Evolutionary conservation across 2,113 vertebrate species (phyloP).

Genomic region (Eleginops maclovinus): DNA sequence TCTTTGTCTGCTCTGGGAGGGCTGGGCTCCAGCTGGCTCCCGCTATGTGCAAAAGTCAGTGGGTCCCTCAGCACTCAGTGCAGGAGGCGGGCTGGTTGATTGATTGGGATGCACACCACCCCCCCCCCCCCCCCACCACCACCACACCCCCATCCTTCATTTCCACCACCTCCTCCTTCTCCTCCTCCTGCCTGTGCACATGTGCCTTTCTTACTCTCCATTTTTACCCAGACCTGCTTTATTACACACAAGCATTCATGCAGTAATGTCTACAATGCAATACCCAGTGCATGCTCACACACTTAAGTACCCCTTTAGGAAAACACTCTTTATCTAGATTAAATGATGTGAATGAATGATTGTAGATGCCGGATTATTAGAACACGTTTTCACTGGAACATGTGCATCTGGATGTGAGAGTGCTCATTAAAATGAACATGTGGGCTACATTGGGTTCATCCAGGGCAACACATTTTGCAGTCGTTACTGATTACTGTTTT

Average conservation of each 20-base stretch:
- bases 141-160: neutral
- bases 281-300: neutral
- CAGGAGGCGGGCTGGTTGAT: slow-evolving; percentile 68
- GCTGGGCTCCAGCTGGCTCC: slow-evolving; percentile 78
- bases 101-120: slow-evolving; percentile 71
- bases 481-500: slow-evolving; percentile 44
- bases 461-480: slow-evolving; percentile 60
- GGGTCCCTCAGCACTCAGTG: slow-evolving; percentile 70
- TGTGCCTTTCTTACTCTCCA: slow-evolving; percentile 50
- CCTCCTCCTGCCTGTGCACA: slow-evolving; percentile 45
- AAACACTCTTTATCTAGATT: neutral
- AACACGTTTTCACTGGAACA: neutral
- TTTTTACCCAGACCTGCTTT: slow-evolving; percentile 33
- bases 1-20: slow-evolving; percentile 72
- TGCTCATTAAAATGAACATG: slow-evolving; percentile 8
- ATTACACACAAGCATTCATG: slow-evolving; percentile 25
- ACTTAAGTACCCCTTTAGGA: neutral
- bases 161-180: slow-evolving; percentile 14
- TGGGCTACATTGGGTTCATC: slow-evolving; percentile 51
- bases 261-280: neutral
- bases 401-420: neutral
- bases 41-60: slow-evolving; percentile 71
- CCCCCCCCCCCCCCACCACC: neutral
- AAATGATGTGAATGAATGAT: neutral
- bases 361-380: neutral